Evolutionary conservation across 2,888 invertebrate species (phyloP).

Genomic region (Rhamphomyia laevipes): DNA sequence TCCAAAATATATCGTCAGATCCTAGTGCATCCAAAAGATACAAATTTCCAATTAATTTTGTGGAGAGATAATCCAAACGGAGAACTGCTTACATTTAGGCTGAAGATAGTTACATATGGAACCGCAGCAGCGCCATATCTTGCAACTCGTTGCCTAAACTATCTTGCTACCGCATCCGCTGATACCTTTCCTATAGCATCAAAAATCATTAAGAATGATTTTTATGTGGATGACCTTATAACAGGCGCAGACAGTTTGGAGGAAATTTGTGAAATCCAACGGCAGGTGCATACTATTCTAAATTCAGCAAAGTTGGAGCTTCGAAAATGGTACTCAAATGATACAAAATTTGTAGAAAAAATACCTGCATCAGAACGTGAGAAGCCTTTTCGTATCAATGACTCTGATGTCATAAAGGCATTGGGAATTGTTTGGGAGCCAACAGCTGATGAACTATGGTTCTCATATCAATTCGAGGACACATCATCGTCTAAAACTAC

Average conservation of each 20-base stretch:
- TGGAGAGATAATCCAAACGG: not conserved
- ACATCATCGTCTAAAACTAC: no score
- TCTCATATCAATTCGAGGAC: no score
- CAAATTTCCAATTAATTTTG: slow-evolving; percentile 1
- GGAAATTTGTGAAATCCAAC: no score
- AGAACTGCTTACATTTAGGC: slow-evolving; percentile 31
- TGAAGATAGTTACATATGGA: not conserved
- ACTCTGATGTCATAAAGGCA: no score
- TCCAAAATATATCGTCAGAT: slow-evolving; percentile 6
- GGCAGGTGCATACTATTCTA: no score
- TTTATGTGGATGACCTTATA: slow-evolving; percentile 16
- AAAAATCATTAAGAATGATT: slow-evolving; percentile 11
- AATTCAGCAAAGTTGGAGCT: no score
- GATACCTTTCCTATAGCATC: slow-evolving; percentile 3
- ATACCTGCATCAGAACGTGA: no score
- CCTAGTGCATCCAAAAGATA: not conserved
- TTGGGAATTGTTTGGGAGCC: no score
- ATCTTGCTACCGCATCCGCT: not conserved
- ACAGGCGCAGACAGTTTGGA: slow-evolving; percentile 8
- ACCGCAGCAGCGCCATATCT: slow-evolving; percentile 1
- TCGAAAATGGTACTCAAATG: no score
- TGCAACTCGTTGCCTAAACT: not conserved
- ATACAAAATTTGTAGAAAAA: no score
- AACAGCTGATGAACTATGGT: no score
- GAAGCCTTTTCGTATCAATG: no score